Conservation (phyloP, 2,888 invertebrate species). For the Conchocele bisecta region DNA sequence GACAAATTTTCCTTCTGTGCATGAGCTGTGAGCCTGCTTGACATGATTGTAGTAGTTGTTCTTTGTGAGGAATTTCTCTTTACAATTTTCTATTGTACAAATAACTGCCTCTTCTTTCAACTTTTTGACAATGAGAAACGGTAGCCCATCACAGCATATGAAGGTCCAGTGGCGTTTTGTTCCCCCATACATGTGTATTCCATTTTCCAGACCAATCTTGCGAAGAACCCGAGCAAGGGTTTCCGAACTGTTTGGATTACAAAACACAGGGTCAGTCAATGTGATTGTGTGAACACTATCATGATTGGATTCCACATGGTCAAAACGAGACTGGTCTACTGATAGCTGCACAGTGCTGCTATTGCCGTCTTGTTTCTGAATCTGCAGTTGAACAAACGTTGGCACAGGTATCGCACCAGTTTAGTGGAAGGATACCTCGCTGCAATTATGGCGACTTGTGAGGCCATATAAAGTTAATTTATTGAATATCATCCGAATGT, state of each 20-base stretch:
- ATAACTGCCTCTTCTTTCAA: slow-evolving; percentile 20
- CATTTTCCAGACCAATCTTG: slow-evolving; percentile 2
- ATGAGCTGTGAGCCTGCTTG: not conserved
- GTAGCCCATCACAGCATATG: slow-evolving; percentile 33
- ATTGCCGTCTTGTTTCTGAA: too few species aligned
- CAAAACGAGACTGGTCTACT: too few species aligned
- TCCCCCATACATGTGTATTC: slow-evolving; percentile 9
- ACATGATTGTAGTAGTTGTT: slow-evolving; percentile 6
- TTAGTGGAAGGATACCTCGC: too few species aligned
- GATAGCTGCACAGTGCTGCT: too few species aligned
- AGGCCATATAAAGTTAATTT: too few species aligned
- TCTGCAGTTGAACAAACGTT: too few species aligned
- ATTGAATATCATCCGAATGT: too few species aligned
- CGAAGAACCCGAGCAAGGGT: slow-evolving; percentile 8
- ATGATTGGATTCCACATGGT: not conserved
- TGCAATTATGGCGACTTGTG: too few species aligned
- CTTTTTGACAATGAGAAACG: slow-evolving; percentile 12
- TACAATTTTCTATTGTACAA: slow-evolving; percentile 12
- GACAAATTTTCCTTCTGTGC: not conserved
- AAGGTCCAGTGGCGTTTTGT: slow-evolving; percentile 16
- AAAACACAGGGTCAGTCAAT: slow-evolving; percentile 5
- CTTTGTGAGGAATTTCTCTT: slow-evolving; percentile 5
- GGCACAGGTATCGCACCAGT: too few species aligned
- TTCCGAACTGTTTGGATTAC: slow-evolving; percentile 7
- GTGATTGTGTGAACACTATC: not conserved